Evolutionary conservation across 2,113 vertebrate genomes (phyloP).

Genomic region (Equus przewalskii): DNA sequence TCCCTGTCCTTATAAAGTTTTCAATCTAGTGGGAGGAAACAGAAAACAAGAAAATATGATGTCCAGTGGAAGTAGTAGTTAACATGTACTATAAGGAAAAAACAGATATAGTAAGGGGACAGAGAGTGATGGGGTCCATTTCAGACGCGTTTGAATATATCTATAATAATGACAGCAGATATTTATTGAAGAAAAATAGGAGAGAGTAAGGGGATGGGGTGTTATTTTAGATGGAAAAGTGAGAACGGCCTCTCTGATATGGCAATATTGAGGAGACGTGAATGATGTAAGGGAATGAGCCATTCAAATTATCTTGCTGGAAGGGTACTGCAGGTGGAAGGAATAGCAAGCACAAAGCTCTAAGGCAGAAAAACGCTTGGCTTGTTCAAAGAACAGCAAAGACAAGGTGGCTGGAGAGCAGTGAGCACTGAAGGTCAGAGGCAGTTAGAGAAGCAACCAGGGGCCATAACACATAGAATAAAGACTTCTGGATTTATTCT

Average conservation of each 20-base stretch:
- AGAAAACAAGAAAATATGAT: background rate
- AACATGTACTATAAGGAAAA: background rate
- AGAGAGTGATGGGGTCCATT: background rate
- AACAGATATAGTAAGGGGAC: background rate
- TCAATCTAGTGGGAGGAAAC: background rate
- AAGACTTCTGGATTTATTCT: constrained; percentile 41
- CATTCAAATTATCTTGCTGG: background rate
- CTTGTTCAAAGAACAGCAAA: constrained; percentile 23
- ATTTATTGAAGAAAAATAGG: background rate
- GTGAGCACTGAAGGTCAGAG: background rate
- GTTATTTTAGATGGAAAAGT: background rate
- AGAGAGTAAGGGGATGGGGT: background rate
- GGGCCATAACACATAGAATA: background rate
- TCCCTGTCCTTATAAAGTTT: background rate
- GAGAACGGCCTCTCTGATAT: background rate
- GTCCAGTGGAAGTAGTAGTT: background rate
- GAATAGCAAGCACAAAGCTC: background rate
- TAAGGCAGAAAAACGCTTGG: background rate
- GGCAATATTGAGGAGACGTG: background rate
- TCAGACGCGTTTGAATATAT: background rate
- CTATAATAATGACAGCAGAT: background rate
- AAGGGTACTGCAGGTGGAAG: background rate
- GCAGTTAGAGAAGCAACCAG: background rate
- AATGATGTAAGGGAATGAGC: background rate
- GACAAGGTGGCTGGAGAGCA: background rate